Conservation (phyloP, 2,113 vertebrate species). For the Puffinus mauretanicus region DNA sequence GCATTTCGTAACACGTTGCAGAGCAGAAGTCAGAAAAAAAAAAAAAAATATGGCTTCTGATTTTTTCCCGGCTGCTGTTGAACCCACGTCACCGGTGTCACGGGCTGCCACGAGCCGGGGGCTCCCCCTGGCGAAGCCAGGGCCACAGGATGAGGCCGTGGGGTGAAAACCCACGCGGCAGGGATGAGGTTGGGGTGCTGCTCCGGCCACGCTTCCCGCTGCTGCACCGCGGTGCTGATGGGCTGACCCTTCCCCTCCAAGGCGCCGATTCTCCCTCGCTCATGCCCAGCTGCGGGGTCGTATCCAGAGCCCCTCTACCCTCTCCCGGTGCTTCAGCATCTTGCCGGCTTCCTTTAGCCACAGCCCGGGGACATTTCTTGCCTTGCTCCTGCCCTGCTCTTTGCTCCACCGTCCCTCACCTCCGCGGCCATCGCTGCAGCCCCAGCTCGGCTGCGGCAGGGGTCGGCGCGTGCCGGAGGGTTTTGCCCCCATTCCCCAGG, state of each 20-base stretch:
- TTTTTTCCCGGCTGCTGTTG: rapidly evolving
- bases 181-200: background rate
- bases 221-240: rapidly evolving
- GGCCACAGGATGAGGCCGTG: background rate
- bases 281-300: rapidly evolving
- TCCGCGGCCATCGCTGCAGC: rapidly evolving
- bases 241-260: background rate
- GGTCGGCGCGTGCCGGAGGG: rapidly evolving
- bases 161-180: background rate
- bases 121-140: background rate
- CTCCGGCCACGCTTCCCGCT: rapidly evolving
- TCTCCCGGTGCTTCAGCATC: background rate
- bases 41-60: background rate
- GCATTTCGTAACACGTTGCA: rapidly evolving
- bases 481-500: rapidly evolving
- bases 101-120: background rate
- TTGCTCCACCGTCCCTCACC: background rate
- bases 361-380: background rate
- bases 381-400: background rate
- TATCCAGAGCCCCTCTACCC: background rate
- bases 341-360: rapidly evolving
- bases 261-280: rapidly evolving
- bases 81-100: background rate
- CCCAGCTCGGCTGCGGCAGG: rapidly evolving
- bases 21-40: background rate